Conservation (phyloP, 2,113 vertebrate genomes). For the Uria aalge region DNA sequence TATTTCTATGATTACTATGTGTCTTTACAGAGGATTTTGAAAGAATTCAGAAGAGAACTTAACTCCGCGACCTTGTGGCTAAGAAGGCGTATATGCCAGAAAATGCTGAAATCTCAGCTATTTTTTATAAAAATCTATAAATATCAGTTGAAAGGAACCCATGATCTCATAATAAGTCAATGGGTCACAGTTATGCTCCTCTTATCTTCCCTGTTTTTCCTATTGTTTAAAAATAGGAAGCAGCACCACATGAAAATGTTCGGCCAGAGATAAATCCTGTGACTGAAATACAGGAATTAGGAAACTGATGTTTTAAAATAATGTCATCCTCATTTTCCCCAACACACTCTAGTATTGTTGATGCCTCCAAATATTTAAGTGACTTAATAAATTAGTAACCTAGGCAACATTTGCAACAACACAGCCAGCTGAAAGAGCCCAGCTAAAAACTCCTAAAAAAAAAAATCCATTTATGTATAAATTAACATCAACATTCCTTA, state of each 20-base stretch:
- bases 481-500: neutral
- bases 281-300: conserved; percentile 37
- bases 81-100: neutral
- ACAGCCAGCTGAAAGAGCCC: neutral
- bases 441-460: neutral
- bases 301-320: conserved; percentile 46
- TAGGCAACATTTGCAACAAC: conserved; percentile 34
- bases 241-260: conserved; percentile 44
- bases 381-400: conserved; percentile 47
- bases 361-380: conserved; percentile 35
- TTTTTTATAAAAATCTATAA: conserved; percentile 55
- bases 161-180: conserved; percentile 54
- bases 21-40: neutral
- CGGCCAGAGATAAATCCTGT: conserved; percentile 18
- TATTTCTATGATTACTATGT: neutral
- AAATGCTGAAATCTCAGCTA: conserved; percentile 18
- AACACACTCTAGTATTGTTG: neutral
- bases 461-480: neutral
- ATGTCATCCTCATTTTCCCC: conserved; percentile 18
- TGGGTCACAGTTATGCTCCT: conserved; percentile 30
- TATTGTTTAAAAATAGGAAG: conserved; percentile 68
- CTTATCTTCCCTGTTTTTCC: conserved; percentile 39
- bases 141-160: conserved; percentile 37
- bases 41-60: neutral
- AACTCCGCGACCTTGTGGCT: neutral